These are phyloP conservation scores for Kryptopterus vitreolus DNA, from an alignment of 2,797 vertebrate genomes.

Conservation along the genomic window DNA sequence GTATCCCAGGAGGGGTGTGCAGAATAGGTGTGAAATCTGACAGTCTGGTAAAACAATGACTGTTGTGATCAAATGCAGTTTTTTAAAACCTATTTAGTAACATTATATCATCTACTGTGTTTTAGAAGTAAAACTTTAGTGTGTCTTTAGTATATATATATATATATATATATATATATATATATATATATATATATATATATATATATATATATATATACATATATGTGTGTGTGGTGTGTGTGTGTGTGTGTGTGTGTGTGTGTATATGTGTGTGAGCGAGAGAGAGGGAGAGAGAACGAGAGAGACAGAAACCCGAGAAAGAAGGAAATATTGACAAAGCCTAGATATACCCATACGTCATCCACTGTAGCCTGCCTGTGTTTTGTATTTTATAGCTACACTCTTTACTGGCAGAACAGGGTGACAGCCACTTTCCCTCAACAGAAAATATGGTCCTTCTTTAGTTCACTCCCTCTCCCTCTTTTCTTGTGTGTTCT, in stretches of 20 bases:
- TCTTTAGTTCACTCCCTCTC: conserved; percentile 52
- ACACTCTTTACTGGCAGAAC: conserved; percentile 78
- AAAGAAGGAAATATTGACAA: conserved; percentile 85
- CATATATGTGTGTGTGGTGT: neutral
- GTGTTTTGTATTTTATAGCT: conserved; percentile 78
- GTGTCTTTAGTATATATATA: no score
- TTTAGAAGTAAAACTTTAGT: neutral
- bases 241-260: neutral
- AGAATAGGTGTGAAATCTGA: neutral
- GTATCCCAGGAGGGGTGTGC: neutral
- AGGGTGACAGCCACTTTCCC: conserved; percentile 84
- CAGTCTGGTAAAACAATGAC: neutral
- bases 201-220: no score
- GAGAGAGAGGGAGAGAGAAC: neutral
- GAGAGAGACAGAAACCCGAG: conserved; percentile 17
- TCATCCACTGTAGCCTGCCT: conserved; percentile 74
- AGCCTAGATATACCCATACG: conserved; percentile 83
- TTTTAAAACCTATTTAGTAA: neutral
- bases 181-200: no score
- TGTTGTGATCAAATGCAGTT: neutral
- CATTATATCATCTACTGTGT: neutral
- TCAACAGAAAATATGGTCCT: conserved; percentile 80
- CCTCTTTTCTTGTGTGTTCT: conserved; percentile 58
- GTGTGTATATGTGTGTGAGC: neutral
- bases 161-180: no score